Evolutionary conservation across 2,888 invertebrate species (phyloP).

Genomic region (Himalopsyche kuldschensis): DNA sequence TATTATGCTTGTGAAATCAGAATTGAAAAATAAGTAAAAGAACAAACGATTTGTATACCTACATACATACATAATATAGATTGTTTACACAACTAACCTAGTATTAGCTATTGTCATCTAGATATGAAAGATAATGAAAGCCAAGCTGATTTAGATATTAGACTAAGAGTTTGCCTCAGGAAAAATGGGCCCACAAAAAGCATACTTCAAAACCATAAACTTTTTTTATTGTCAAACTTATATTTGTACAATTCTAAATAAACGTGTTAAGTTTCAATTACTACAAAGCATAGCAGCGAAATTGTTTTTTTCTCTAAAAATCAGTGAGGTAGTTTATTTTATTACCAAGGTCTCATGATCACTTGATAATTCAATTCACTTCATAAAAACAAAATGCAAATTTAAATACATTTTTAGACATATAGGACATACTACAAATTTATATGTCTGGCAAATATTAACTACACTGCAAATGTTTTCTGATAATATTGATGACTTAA

Average conservation of each 20-base stretch:
- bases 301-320: neutral
- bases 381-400: too few species aligned
- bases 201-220: neutral
- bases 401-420: too few species aligned
- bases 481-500: too few species aligned
- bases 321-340: neutral
- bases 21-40: neutral
- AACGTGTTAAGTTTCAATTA: neutral
- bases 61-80: neutral
- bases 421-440: too few species aligned
- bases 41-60: neutral
- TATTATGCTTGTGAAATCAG: neutral
- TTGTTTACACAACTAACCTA: neutral
- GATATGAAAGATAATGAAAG: neutral
- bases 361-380: too few species aligned
- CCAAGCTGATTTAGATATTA: neutral
- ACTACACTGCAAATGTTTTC: too few species aligned
- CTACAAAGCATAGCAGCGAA: neutral
- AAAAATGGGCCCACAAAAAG: neutral
- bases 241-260: neutral
- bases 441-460: too few species aligned
- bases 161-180: neutral
- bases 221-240: neutral
- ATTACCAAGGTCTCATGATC: too few species aligned
- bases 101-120: neutral